These are phyloP conservation scores for Larimichthys polyactis DNA, from an alignment of 2,113 vertebrate species.

Conservation along the genomic window DNA sequence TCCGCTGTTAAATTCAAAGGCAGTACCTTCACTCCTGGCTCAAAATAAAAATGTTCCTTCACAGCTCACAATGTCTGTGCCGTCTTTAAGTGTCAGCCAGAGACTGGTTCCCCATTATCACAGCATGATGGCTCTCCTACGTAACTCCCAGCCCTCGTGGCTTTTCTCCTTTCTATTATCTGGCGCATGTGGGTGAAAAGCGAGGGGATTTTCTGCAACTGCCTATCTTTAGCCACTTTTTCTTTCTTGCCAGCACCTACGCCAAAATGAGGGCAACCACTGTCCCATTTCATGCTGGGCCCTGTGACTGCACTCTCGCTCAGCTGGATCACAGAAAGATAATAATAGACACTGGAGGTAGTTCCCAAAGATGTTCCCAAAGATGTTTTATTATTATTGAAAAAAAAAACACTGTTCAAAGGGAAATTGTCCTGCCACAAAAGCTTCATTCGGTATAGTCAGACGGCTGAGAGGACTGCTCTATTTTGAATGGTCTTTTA, in stretches of 20 bases:
- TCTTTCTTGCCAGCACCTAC: constrained; percentile 10
- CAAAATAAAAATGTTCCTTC: constrained; percentile 39
- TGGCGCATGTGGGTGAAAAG: constrained; percentile 50
- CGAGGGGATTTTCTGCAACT: constrained; percentile 55
- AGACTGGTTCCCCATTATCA: constrained; percentile 55
- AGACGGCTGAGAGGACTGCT: too few species aligned
- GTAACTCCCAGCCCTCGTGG: constrained; percentile 27
- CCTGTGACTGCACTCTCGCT: neutral
- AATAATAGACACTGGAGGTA: neutral
- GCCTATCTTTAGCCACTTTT: constrained; percentile 43
- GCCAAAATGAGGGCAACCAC: constrained; percentile 22
- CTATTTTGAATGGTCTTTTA: too few species aligned
- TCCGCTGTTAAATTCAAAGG: constrained; percentile 11
- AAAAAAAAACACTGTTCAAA: neutral
- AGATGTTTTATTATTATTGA: neutral
- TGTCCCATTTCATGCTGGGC: constrained; percentile 11
- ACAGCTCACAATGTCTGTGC: constrained; percentile 9
- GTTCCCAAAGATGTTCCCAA: neutral
- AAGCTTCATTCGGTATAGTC: neutral
- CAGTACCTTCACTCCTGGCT: constrained; percentile 5
- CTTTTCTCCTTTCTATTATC: constrained; percentile 57
- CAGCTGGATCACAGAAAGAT: neutral
- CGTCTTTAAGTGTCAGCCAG: constrained; percentile 26
- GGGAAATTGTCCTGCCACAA: neutral
- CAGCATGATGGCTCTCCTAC: constrained; percentile 61